phyloP scores from a whole-genome alignment of 2,888 invertebrate genomes.

The Ashinkailepas kermadecensis region DNA sequence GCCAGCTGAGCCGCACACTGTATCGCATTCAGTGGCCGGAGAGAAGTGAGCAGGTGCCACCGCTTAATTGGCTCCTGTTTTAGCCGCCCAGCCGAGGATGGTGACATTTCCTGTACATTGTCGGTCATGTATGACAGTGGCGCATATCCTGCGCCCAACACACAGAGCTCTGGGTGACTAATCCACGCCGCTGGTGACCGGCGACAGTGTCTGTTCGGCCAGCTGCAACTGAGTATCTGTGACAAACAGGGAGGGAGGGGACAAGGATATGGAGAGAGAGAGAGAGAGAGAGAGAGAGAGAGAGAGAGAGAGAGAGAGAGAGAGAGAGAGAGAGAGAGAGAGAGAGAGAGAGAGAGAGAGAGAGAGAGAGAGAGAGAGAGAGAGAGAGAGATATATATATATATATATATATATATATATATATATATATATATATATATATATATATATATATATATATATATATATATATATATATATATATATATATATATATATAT shows the following conservation, averaged over 20 bases:
- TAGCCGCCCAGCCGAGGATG: neutral
- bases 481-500: too few relatives aligned
- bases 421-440: too few relatives aligned
- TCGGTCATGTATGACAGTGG: neutral
- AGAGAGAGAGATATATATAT: too few relatives aligned
- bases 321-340: neutral
- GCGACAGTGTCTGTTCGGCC: too few relatives aligned
- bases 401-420: too few relatives aligned
- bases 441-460: too few relatives aligned
- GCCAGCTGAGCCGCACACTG: too few relatives aligned
- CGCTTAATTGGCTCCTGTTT: neutral
- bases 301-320: neutral
- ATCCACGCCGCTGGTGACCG: neutral
- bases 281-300: neutral
- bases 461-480: too few relatives aligned
- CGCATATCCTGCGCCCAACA: neutral
- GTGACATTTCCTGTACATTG: neutral
- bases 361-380: neutral
- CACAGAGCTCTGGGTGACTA: neutral
- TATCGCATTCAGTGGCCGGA: neutral
- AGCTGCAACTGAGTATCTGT: too few relatives aligned
- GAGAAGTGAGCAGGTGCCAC: neutral
- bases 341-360: neutral
- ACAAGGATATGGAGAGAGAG: neutral
- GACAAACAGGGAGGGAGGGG: too few relatives aligned